Conservation (phyloP, 2,888 invertebrate genomes). For the Perdita meconis region DNA sequence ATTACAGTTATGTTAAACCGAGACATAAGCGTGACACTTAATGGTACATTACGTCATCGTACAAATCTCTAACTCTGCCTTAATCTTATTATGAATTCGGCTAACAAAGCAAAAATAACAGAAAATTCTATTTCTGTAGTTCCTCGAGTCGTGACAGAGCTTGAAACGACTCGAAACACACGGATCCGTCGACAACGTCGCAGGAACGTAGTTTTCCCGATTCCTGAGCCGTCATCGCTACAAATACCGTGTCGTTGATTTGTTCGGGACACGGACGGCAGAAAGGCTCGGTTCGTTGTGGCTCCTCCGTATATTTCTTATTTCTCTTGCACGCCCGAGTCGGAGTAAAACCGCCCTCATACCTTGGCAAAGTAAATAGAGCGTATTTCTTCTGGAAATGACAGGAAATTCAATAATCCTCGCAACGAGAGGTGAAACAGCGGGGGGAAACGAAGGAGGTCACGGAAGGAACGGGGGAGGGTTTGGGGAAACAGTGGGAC, state of each 20-base stretch:
- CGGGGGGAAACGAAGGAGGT: constrained; percentile 36
- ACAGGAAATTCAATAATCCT: constrained; percentile 83
- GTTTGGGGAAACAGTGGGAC: constrained; percentile 1
- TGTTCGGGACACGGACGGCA: constrained; percentile 25
- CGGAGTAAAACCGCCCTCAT: constrained; percentile 56
- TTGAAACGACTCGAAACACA: neutral
- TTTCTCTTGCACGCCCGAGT: constrained; percentile 67
- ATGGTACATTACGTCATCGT: neutral
- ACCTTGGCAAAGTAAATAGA: constrained; percentile 77
- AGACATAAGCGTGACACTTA: neutral
- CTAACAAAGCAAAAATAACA: neutral
- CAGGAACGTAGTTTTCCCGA: constrained; percentile 23
- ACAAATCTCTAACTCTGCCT: neutral
- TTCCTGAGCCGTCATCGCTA: constrained; percentile 52
- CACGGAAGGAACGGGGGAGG: constrained; percentile 40
- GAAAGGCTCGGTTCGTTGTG: constrained; percentile 58
- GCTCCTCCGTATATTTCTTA: constrained; percentile 66
- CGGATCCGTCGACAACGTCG: constrained; percentile 5
- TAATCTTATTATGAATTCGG: neutral
- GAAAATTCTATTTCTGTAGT: neutral
- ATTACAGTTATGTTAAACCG: neutral
- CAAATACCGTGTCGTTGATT: constrained; percentile 57
- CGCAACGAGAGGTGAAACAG: constrained; percentile 71
- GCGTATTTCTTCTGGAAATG: constrained; percentile 83
- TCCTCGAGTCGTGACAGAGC: neutral